Percentiles rank a stretch among this genome's conserved stretches.
Conservation (phyloP, 2,113 vertebrate genomes). For the Gila orcuttii region DNA sequence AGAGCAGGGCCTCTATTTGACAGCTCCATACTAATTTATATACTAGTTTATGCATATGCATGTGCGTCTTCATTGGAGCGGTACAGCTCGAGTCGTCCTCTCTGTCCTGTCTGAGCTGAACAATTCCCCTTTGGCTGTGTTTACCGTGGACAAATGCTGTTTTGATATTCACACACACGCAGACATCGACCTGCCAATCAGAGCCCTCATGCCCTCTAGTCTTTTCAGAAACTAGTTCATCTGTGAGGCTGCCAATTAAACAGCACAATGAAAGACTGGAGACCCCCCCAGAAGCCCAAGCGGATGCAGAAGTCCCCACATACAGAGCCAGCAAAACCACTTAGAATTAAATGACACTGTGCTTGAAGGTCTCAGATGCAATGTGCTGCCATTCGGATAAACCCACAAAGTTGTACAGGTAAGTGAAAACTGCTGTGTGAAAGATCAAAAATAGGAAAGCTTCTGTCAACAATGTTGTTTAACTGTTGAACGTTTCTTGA, state of each 20-base stretch:
- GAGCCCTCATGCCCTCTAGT: background rate
- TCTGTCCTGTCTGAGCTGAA: constrained; percentile 31
- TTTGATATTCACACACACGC: constrained; percentile 53
- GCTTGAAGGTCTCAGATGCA: background rate
- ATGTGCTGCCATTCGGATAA: background rate
- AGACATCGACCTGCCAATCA: constrained; percentile 51
- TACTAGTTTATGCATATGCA: constrained; percentile 46
- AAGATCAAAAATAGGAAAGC: background rate
- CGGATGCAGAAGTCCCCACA: background rate
- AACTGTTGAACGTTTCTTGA: too few relatives aligned
- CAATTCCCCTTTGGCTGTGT: constrained; percentile 54
- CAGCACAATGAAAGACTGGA: background rate
- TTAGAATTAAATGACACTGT: background rate
- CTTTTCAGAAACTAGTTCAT: constrained; percentile 21
- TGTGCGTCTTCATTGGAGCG: constrained; percentile 17
- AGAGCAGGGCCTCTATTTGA: background rate
- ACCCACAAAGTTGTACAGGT: background rate
- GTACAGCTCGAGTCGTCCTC: constrained; percentile 18
- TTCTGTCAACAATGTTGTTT: background rate
- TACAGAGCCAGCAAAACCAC: background rate
- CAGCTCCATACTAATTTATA: background rate
- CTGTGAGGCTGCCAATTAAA: constrained; percentile 53
- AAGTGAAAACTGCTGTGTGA: background rate
- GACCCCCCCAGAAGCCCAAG: background rate
- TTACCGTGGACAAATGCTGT: constrained; percentile 54